A percentile compares a stretch with the other conserved stretches of the same genome.
phyloP scores from a whole-genome alignment of 2,888 invertebrate species.

The Andrena hattorfiana region DNA sequence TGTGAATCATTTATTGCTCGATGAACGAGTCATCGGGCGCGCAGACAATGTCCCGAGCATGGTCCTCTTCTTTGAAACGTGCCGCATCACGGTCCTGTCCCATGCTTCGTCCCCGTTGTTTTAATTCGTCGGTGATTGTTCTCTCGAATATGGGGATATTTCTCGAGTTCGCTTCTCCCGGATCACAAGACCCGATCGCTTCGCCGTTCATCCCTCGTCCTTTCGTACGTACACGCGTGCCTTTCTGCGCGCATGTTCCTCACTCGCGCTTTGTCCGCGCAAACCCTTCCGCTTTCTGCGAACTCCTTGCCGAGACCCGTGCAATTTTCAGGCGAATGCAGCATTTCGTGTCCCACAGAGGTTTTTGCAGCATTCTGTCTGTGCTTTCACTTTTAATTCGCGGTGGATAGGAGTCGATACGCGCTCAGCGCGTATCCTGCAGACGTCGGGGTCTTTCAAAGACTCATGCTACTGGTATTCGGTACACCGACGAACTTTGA shows the following conservation, averaged over 20 bases:
- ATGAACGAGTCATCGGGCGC: background rate
- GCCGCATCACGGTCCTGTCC: too few species aligned
- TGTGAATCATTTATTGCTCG: background rate
- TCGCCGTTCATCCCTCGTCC: background rate
- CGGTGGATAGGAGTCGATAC: too few species aligned
- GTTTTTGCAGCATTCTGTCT: background rate
- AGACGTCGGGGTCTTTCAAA: too few species aligned
- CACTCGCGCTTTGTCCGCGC: conserved; percentile 19
- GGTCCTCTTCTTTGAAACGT: too few species aligned
- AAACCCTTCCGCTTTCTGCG: conserved; percentile 6
- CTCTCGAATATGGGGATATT: background rate
- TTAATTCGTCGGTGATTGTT: too few species aligned
- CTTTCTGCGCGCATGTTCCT: conserved; percentile 18
- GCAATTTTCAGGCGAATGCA: background rate
- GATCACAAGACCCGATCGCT: background rate
- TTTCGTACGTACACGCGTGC: conserved; percentile 16
- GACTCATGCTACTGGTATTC: too few species aligned
- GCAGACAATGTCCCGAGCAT: too few species aligned
- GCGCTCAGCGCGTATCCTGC: too few species aligned
- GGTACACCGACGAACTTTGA: too few species aligned
- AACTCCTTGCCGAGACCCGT: conserved; percentile 18
- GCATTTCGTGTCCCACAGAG: background rate
- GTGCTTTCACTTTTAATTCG: background rate
- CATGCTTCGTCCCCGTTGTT: too few species aligned
- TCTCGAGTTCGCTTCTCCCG: background rate